Conservation (phyloP, 2,888 invertebrate genomes). For the Dolichopus griseipennis region DNA sequence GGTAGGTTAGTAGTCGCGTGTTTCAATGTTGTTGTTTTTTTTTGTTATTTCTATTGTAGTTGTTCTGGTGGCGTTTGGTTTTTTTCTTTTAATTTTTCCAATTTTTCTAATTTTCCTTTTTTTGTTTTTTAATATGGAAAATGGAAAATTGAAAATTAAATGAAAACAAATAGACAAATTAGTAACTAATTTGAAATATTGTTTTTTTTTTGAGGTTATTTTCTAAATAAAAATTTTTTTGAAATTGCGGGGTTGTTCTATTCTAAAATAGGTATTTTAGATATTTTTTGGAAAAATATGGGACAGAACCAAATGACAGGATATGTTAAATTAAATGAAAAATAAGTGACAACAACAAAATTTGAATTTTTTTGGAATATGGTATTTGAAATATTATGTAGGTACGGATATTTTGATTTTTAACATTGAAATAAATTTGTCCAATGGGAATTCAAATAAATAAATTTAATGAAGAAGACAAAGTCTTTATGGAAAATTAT, state of each 20-base stretch:
- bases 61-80: too few species aligned
- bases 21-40: background rate
- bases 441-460: background rate
- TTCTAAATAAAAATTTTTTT: too few species aligned
- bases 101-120: background rate
- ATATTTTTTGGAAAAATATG: background rate
- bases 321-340: background rate
- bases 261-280: background rate
- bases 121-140: background rate
- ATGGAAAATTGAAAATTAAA: conserved; percentile 4
- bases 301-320: background rate
- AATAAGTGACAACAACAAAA: background rate
- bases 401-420: background rate
- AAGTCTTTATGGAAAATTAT: background rate
- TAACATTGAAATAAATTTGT: background rate
- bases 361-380: background rate
- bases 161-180: background rate
- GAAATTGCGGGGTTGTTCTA: too few species aligned
- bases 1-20: conserved; percentile 6
- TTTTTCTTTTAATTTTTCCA: too few species aligned
- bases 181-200: background rate
- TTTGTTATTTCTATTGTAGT: too few species aligned
- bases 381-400: background rate
- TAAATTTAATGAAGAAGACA: background rate
- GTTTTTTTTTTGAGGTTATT: background rate